Conservation (phyloP, 2,797 vertebrate genomes). For the Macropus fuliginosus region DNA sequence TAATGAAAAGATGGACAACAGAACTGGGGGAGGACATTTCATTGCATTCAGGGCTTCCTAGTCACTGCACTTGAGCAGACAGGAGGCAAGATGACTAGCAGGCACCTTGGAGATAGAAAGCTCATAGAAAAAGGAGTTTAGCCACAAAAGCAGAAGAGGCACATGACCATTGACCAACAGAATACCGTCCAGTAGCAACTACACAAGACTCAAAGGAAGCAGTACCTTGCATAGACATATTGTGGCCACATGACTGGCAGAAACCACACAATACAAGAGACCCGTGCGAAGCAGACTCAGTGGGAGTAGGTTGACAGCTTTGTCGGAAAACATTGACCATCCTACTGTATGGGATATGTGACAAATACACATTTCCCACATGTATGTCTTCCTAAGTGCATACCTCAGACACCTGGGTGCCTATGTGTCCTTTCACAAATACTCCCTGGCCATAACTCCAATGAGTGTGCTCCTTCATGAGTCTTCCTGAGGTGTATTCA, state of each 20-base stretch:
- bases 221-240: not conserved
- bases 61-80: not conserved
- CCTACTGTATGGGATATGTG: not conserved
- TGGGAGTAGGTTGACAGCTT: not conserved
- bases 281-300: not conserved
- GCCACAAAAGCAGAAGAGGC: not conserved
- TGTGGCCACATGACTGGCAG: not conserved
- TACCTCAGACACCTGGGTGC: not conserved
- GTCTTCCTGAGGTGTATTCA: not conserved
- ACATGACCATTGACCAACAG: not conserved
- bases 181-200: not conserved
- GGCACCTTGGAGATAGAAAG: not conserved
- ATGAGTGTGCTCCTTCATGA: not conserved
- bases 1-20: not conserved
- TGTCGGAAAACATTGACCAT: not conserved
- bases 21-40: not conserved
- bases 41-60: not conserved
- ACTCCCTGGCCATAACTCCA: not conserved
- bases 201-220: not conserved
- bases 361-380: not conserved
- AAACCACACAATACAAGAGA: not conserved
- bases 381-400: not conserved
- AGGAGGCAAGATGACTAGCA: not conserved
- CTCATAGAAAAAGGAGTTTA: not conserved
- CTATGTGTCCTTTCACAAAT: not conserved